Percentiles rank a stretch among this genome's conserved stretches.
These are phyloP conservation scores for Lemur catta DNA, from an alignment of 2,797 vertebrate genomes.

Conservation along the genomic window DNA sequence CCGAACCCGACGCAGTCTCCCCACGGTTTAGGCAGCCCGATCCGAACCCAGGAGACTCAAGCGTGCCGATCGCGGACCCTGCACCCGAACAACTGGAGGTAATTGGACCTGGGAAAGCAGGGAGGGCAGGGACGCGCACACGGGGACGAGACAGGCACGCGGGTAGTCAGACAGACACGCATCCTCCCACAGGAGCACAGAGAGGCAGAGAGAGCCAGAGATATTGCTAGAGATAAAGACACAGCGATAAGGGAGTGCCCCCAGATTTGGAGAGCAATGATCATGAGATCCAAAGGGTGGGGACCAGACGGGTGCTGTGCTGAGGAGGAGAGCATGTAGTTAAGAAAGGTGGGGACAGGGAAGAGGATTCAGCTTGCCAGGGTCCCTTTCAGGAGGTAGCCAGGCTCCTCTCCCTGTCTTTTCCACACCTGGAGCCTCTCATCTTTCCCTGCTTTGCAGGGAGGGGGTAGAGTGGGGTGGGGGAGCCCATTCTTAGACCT, in stretches of 20 bases:
- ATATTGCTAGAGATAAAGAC: neutral
- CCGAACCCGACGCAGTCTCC: conserved; percentile 48
- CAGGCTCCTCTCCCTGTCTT: neutral
- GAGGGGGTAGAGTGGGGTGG: neutral
- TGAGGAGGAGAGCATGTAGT: neutral
- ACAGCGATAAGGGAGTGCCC: neutral
- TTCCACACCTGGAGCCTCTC: neutral
- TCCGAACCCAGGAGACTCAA: neutral
- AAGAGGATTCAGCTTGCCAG: neutral
- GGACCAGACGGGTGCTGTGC: neutral
- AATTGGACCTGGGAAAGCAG: neutral
- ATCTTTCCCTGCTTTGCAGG: neutral
- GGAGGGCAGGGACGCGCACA: neutral
- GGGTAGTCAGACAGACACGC: neutral
- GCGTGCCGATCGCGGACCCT: neutral
- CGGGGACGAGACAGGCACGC: neutral
- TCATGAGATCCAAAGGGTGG: neutral
- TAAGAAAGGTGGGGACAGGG: neutral
- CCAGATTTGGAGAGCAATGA: neutral
- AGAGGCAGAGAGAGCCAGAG: neutral
- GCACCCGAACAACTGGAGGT: conserved; percentile 62
- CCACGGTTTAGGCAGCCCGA: conserved; percentile 33
- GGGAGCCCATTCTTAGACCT: neutral
- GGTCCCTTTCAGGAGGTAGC: neutral
- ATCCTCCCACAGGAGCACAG: neutral